Evolutionary conservation across 2,797 vertebrate species (phyloP), one percentile per base, ranked within the genome.

Genomic region (Pseudochromis fuscus): DNA sequence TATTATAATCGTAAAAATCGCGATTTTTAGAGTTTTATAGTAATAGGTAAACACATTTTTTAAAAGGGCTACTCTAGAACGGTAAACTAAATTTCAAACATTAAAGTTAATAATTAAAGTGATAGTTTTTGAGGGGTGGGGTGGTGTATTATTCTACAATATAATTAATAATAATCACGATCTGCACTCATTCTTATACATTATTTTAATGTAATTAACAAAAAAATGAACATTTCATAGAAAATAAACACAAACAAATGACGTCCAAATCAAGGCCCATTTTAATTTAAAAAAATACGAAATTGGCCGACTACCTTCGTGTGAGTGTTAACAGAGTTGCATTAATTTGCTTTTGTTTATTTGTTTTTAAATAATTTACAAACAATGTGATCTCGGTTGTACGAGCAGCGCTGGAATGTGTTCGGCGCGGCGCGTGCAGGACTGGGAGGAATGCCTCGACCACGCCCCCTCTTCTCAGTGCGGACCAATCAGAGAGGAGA

Each of bases 391-490:
- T 24, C 59, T 56, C 70, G 56, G 75, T 66, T 59, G 75, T 35
- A 53, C 25, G 81, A 80, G 67, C 58, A 87, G 91, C 93, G 84
- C 72, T 90, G 93, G 94, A 95, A 95, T 95, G 89, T 89, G 87
- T 91, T 90, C 82, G 58, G 77, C 77, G 87, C 82, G 79, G 83
- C 81, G 91, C 90, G 89, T 84, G 93, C 90, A 79, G 86, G 72
- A 78, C 77, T n/a, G 86, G 89, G 89, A 93, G 92, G 93, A 94
- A 94, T 93, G 92, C 91, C 77, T 86, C 68, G 67, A 31, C 83
- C 87, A 93, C 94, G 85, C 94, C 94, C 90, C 90, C 82, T 25
- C 75, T 78, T 58, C 77, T 69, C 78, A 45, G 27, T 19, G 12
- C 42, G 51, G 74, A 9, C 94, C 94, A 95, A 95, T 94, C 91